Conservation (phyloP, 2,797 vertebrate species). For the Glyptemys insculpta region DNA sequence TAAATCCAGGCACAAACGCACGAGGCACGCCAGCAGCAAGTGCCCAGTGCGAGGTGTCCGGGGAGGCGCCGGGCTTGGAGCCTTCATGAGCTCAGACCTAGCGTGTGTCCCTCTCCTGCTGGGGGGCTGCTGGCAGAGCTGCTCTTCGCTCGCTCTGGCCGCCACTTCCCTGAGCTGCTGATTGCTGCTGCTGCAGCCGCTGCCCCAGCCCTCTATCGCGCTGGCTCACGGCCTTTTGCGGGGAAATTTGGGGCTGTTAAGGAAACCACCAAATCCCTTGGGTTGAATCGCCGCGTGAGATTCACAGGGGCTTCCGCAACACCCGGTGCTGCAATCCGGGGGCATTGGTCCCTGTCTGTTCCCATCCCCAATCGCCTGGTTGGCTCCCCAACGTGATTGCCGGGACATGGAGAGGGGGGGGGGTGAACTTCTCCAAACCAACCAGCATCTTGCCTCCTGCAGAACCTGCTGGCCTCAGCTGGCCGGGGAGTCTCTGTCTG, state of each 20-base stretch:
- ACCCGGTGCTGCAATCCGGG: background rate
- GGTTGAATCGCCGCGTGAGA: background rate
- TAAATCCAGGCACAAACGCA: background rate
- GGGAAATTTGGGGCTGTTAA: background rate
- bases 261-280: background rate
- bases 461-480: conserved; percentile 45
- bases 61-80: background rate
- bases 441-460: conserved; percentile 25
- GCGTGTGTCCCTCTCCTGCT: background rate
- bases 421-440: background rate
- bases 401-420: no score
- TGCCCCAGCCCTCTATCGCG: background rate
- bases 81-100: background rate
- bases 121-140: conserved; percentile 12
- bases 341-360: background rate
- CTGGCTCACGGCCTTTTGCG: background rate
- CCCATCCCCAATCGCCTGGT: background rate
- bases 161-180: no score
- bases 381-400: background rate
- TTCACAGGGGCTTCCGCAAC: background rate
- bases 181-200: no score
- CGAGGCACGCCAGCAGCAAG: background rate
- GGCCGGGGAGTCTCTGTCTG: conserved; percentile 2
- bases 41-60: background rate
- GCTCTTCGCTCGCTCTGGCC: no score